Base-by-base conservation (phyloP, 2,888 invertebrate species). In the Miltochrista miniata region DNA sequence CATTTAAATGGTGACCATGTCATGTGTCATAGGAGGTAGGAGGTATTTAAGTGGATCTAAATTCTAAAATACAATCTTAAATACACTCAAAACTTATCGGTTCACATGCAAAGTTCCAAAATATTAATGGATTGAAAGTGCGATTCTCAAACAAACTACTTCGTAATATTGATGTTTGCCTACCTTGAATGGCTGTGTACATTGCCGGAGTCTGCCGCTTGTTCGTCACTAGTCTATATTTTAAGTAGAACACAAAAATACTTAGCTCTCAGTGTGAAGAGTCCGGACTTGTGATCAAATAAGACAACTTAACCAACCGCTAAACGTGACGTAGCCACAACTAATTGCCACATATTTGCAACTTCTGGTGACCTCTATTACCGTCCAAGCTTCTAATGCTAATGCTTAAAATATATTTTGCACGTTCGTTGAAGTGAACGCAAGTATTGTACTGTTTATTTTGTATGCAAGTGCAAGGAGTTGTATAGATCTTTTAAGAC, bases 331-430 rank as follows among this genome's bases (percentile, higher is more conserved):
- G 55, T 54, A 41, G 38, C 53, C 40, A 36, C 40, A 38, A 51
- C 18, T 51, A 54, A 54, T 50, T 53, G 54, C 38, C 36, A 45
- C 39, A 42, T 48, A 53, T 55, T 56, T 56, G 61, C 57, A 52
- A 56, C 46, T 61, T 59, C 55, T 49, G n/a, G 59, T 44, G 68
- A 50, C 66, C 66, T 67, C 55, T 62, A 51, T 44, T 47, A 42
- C 14, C 24, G 39, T 15, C 35, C 34, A 36, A 37, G n/a, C 48
- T 48, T 37, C 49, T 67, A 51, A 64, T 56, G 46, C 43, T 52
- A 45, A 54, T 64, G 56, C 53, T 54, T 65, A 48, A 44, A 42
- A 48, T 54, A 53, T 48, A 56, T 64, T 51, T 67, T 45, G 55
- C 45, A 51, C 42, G 24, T 54, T 53, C 15, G 42, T 45, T 37